A percentile compares a stretch with the other conserved stretches of the same genome.
These are phyloP conservation scores for Tinamus major DNA, from an alignment of 2,797 vertebrate genomes.

Conservation along the genomic window DNA sequence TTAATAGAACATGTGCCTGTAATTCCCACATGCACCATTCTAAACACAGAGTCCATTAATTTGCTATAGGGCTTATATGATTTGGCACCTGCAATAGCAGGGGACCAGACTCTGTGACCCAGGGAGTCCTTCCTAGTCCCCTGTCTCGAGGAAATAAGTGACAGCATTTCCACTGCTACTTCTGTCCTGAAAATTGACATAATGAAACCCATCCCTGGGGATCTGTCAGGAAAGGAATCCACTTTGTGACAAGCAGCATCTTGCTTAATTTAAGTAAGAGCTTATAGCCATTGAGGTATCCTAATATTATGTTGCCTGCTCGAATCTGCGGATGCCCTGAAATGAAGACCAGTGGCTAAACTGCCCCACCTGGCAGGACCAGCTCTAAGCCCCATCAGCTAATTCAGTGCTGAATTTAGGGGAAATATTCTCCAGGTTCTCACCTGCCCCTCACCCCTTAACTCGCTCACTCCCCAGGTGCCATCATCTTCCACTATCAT, in stretches of 20 bases:
- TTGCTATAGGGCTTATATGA: not conserved
- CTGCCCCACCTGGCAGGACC: not conserved
- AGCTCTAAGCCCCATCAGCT: not conserved
- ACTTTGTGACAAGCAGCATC: not conserved
- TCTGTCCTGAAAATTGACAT: not conserved
- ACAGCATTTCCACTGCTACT: not conserved
- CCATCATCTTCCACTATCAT: not conserved
- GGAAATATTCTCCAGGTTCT: not conserved
- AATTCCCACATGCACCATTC: conserved; percentile 34
- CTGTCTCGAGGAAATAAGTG: not conserved
- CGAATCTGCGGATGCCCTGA: not conserved
- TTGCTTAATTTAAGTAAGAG: fast-evolving
- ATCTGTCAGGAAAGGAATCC: not conserved
- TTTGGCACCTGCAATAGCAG: not conserved
- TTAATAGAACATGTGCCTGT: conserved; percentile 23
- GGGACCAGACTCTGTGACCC: not conserved
- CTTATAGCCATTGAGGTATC: not conserved
- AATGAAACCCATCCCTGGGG: not conserved
- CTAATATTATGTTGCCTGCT: not conserved
- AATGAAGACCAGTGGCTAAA: not conserved
- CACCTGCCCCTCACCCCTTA: not conserved
- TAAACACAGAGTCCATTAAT: conserved; percentile 43
- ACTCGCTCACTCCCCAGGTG: not conserved
- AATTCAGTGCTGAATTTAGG: not conserved
- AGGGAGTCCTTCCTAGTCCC: not conserved